Conservation (phyloP, 2,888 invertebrate genomes). For the Salpingus planirostris region DNA sequence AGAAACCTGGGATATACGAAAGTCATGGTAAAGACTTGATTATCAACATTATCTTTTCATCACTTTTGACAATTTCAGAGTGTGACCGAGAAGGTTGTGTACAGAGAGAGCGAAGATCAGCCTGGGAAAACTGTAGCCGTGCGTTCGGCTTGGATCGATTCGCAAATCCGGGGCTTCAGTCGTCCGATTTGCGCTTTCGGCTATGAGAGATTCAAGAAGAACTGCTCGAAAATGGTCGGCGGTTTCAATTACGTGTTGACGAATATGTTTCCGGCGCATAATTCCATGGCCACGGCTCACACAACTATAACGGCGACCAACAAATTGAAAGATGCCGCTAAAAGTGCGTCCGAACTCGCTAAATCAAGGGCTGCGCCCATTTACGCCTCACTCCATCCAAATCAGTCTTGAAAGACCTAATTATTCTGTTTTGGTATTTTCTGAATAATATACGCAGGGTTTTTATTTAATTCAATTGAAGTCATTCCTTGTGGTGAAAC, state of each 20-base stretch:
- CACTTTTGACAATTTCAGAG: constrained; percentile 56
- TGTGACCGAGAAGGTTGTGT: constrained; percentile 83
- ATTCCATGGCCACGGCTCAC: constrained; percentile 30
- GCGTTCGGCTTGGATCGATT: constrained; percentile 83
- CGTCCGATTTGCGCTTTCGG: constrained; percentile 85
- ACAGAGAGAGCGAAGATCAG: constrained; percentile 60
- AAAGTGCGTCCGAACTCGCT: constrained; percentile 72
- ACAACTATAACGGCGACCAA: constrained; percentile 29
- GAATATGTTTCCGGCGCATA: constrained; percentile 57
- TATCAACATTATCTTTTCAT: background rate
- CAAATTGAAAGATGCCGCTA: constrained; percentile 70
- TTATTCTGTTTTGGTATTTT: too few relatives aligned
- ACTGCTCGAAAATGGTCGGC: constrained; percentile 68
- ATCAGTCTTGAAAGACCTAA: constrained; percentile 34
- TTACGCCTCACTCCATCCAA: constrained; percentile 39
- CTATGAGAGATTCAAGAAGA: constrained; percentile 79
- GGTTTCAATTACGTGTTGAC: constrained; percentile 80
- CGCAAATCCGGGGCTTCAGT: constrained; percentile 80
- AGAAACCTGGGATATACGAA: constrained; percentile 85
- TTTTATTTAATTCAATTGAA: too few relatives aligned
- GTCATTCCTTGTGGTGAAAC: too few relatives aligned
- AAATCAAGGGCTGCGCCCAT: constrained; percentile 49
- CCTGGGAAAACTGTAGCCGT: constrained; percentile 66
- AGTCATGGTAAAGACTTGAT: constrained; percentile 67
- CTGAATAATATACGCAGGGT: too few relatives aligned